Conservation (phyloP, 2,113 vertebrate genomes). For the Archilochus colubris region DNA sequence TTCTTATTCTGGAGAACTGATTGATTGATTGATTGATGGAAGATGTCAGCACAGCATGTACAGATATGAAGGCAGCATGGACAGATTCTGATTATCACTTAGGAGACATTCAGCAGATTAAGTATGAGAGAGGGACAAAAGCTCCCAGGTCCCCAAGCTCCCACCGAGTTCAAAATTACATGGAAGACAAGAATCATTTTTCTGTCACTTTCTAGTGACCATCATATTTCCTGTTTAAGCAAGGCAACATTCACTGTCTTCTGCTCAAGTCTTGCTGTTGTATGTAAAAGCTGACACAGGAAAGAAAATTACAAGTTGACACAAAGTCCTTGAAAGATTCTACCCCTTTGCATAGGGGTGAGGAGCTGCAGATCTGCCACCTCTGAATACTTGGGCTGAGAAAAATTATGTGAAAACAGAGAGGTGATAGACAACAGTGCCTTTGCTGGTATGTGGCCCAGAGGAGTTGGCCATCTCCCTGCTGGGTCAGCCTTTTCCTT, state of each 20-base stretch:
- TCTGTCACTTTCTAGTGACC: conserved; percentile 33
- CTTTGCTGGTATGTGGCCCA: not conserved
- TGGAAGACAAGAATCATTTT: not conserved
- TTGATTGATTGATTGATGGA: not conserved
- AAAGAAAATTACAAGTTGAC: conserved; percentile 8
- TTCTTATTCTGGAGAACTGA: not conserved
- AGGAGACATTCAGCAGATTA: not conserved
- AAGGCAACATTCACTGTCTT: not conserved
- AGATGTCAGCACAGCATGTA: not conserved
- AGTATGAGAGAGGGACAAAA: not conserved
- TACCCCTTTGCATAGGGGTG: not conserved
- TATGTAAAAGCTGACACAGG: not conserved
- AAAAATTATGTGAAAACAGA: not conserved
- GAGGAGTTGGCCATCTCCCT: not conserved
- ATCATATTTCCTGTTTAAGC: conserved; percentile 9
- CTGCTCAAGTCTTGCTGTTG: not conserved
- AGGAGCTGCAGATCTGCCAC: not conserved
- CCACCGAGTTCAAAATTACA: not conserved
- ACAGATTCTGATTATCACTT: not conserved
- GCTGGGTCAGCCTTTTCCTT: not conserved
- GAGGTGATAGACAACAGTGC: not conserved
- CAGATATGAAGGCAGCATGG: not conserved
- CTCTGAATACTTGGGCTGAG: not conserved
- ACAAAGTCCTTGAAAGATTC: not conserved
- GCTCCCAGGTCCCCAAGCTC: not conserved